phyloP scores from a whole-genome alignment of 2,113 vertebrate species.

The Lutjanus erythropterus region DNA sequence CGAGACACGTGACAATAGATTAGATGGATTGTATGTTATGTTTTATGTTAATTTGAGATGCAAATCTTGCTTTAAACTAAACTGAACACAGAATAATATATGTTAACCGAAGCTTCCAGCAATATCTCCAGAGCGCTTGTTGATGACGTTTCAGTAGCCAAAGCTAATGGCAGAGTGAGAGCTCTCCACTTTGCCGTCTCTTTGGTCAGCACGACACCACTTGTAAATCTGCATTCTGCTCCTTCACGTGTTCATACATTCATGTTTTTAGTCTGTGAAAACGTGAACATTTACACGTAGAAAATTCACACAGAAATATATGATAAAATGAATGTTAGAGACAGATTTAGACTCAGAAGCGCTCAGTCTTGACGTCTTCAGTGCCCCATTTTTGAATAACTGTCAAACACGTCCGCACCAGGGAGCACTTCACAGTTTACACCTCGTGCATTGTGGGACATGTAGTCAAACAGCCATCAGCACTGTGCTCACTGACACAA shows the following conservation, averaged over 20 bases:
- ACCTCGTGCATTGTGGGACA: slow-evolving; percentile 58
- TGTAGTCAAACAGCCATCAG: slow-evolving; percentile 1
- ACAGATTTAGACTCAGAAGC: background rate
- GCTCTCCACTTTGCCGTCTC: accelerated
- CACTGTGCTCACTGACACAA: background rate
- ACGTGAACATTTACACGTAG: accelerated
- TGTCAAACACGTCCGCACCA: slow-evolving; percentile 78
- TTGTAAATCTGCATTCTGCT: accelerated
- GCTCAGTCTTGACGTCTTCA: background rate
- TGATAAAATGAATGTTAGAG: accelerated
- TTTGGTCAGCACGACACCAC: background rate
- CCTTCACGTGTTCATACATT: background rate
- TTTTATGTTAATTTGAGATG: too few species aligned
- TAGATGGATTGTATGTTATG: too few species aligned
- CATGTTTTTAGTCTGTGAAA: background rate
- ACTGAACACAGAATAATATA: too few species aligned
- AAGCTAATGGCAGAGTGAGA: slow-evolving; percentile 40
- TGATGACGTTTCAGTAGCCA: accelerated
- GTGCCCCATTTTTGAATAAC: slow-evolving; percentile 81
- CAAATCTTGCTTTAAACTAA: background rate
- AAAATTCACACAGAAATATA: accelerated
- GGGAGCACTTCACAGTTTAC: background rate
- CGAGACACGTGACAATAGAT: too few species aligned
- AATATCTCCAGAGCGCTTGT: background rate
- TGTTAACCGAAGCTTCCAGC: background rate